Evolutionary conservation across 2,888 invertebrate genomes (phyloP).

Genomic region (Linhomoeus sp.): DNA sequence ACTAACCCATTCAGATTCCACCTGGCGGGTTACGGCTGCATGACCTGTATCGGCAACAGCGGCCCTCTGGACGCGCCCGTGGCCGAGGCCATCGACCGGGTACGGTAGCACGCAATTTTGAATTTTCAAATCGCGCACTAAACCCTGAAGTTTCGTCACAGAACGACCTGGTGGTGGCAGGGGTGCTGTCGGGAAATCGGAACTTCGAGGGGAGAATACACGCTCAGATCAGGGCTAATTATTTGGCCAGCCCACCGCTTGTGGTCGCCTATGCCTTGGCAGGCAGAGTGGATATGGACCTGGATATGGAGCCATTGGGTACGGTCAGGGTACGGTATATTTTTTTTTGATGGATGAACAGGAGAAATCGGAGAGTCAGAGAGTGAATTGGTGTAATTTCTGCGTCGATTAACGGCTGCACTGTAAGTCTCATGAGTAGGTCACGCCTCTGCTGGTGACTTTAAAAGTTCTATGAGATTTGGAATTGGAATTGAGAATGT

Average conservation of each 20-base stretch:
- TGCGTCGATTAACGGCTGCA: too few species aligned
- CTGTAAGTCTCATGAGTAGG: neutral
- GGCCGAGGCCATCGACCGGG: constrained; percentile 72
- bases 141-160: constrained; percentile 22
- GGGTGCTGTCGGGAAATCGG: constrained; percentile 85
- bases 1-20: constrained; percentile 42
- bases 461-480: too few species aligned
- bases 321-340: neutral
- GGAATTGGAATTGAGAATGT: too few species aligned
- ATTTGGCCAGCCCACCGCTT: constrained; percentile 82
- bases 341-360: neutral
- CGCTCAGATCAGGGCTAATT: constrained; percentile 86
- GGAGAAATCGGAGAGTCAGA: too few species aligned
- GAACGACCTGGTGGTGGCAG: constrained; percentile 81
- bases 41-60: constrained; percentile 97
- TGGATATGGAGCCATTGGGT: constrained; percentile 64
- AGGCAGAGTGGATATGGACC: constrained; percentile 81
- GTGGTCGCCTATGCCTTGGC: constrained; percentile 95
- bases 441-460: too few species aligned
- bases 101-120: constrained; percentile 21
- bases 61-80: constrained; percentile 79
- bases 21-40: constrained; percentile 94
- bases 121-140: neutral
- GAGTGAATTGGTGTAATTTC: too few species aligned
- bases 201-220: constrained; percentile 97